Base-by-base conservation (phyloP, 2,888 invertebrate genomes). In the Hyposoter didymator region DNA sequence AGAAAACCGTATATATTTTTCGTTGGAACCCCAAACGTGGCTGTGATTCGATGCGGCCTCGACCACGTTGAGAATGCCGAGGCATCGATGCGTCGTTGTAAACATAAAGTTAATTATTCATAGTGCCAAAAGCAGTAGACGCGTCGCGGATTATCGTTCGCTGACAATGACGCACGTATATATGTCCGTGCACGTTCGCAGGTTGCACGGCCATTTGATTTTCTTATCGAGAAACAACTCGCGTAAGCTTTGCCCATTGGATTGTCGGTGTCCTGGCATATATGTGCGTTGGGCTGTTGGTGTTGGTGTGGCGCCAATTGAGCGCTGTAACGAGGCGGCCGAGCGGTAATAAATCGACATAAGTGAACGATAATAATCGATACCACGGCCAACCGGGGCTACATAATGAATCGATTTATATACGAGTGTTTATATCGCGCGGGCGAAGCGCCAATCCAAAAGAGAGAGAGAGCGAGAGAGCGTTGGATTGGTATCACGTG, bases 321-420 rank as follows among this genome's bases (percentile, higher is more conserved):
- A 84, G 78, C 85, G 88, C 79, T 85, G 85, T 84, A 88, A 89
- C 88, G 86, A 80, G 86, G 85, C 89, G 85, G 82, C 84, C 87
- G 78, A 76, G 74, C 62, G 78, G 86, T 87, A 83, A 89, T 90
- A 90, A 90, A 90, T 90, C 89, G 87, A 87, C 88, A 87, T 87
- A 88, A 88, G 87, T 87, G 86, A 84, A 87, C 88, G 88, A 90
- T 90, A 90, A 90, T 90, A 90, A 90, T 90, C 89, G 89, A 90
- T 89, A 88, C 86, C 80, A 87, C 75, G 72, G 81, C 78, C 84
- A 85, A 86, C 52, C 74, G 83, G 78, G 84, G 78, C 85, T 84
- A 87, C 87, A 86, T 90, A 90, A 90, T 89, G 88, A 90, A 90
- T 90, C 90, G 89, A 90, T 90, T 90, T 89, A 88, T 90, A 88